Base-by-base conservation (phyloP, 2,797 vertebrate species). In the Clarias pachynema region DNA sequence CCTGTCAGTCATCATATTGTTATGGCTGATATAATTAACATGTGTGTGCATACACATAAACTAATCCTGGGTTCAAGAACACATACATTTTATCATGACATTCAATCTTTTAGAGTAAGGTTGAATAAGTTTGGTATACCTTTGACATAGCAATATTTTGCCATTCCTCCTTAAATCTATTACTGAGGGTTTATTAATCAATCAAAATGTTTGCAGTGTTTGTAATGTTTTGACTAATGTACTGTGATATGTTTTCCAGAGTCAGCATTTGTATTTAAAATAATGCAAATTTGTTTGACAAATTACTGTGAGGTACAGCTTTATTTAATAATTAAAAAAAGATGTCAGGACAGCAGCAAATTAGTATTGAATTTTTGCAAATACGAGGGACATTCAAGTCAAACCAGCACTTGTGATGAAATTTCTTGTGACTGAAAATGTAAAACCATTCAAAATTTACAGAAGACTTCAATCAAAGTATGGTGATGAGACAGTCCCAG, bases 261-360 rank as follows among this genome's bases (percentile, higher is more conserved):
- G 65, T 81, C 18, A 83, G 77, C 63, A 49, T 87, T 79, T 83
- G 74, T 81, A 44, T 80, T 85, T 79, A 31, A 75, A 88, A 84
- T 81, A 49, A 86, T 68, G 15, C 49, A 84, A 82, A 73, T 73
- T 81, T 82, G 72, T 88, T 83, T 68, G 57, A 78, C 81, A 86
- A 57, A 72, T 89, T 84, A 89, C 85, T 86, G 88, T 89, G 81
- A 86, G 74, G 49, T 83, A 81, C 53, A 63, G 26, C 40, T 37
- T 4, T 26, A 83, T 82, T 75, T 5, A 86, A 70, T 63, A 57
- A 60, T 40, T 68, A 86, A 69, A 68, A 68, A 7, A 68, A 60
- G 73, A 91, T 85, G 89, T 85, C 82, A 89, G 86, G 74, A 69
- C 68, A 82, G 79, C 26, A 31, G 44, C 44, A 49, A 49, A 49